Conservation (phyloP, 2,113 vertebrate species). For the Tragelaphus scriptus region DNA sequence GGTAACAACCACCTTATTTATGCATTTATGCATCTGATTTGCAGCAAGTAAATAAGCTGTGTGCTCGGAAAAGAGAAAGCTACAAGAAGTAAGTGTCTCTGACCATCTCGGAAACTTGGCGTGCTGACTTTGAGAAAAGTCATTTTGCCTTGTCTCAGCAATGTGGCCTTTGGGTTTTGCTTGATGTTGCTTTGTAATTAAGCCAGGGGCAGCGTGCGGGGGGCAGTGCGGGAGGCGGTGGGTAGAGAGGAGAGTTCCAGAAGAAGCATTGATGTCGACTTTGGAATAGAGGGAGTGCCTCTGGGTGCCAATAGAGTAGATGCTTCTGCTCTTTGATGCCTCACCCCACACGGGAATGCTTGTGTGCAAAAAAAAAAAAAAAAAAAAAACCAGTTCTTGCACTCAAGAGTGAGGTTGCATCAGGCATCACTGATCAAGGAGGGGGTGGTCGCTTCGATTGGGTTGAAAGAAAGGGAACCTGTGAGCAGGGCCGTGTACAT, state of each 20-base stretch:
- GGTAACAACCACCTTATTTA: neutral
- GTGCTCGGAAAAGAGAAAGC: neutral
- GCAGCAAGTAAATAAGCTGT: neutral
- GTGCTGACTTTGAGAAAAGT: neutral
- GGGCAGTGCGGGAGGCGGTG: neutral
- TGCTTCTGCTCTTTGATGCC: neutral
- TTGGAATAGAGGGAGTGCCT: neutral
- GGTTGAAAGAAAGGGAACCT: neutral
- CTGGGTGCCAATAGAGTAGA: accelerated
- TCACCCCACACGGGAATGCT: accelerated
- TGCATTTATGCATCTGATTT: neutral
- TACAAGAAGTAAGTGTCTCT: neutral
- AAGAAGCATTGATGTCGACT: neutral
- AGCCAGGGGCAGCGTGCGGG: neutral
- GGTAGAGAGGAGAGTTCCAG: neutral
- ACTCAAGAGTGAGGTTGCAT: accelerated
- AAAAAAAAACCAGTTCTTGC: accelerated
- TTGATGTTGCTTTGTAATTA: neutral
- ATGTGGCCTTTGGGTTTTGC: neutral
- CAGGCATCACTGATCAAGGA: accelerated
- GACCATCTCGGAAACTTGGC: neutral
- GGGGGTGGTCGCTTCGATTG: accelerated
- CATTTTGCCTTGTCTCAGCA: neutral
- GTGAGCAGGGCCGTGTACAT: accelerated
- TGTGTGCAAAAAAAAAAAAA: neutral